Evolutionary conservation across 2,797 vertebrate genomes (phyloP), one percentile per base, ranked within the genome.

Genomic region (Tapirus indicus): DNA sequence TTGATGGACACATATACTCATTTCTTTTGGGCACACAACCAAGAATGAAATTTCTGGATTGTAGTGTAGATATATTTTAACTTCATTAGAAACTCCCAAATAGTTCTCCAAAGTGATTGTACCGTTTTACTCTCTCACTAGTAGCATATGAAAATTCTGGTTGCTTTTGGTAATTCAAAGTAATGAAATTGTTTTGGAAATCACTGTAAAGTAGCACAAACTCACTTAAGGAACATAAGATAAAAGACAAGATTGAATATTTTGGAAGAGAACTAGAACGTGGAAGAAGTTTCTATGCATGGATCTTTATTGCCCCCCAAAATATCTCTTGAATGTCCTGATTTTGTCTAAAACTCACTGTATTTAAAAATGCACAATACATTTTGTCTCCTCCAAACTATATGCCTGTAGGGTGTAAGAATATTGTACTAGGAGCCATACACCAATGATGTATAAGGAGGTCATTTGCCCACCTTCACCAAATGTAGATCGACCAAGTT

Each of bases 21-120:
- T 83, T 95, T 91, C 23, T 93, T 29, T 93, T 86, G 71, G 41
- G 29, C 62, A 47, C 10, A 52, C 1, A 84, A 23, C 54, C 29
- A 80, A 27, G 16, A 79, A 35, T 49, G 32, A n/a, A 95, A 86
- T 71, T 91, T 84, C 49, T 95, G 71, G n/a, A 1, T 72, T 85
- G 21, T 74, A 52, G 44, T 25, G 44, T 79, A 47, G 29, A 29
- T 44, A 17, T 75, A 60, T 72, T 88, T 95, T 90, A 79, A 66
- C 38, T 97, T 92, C 29, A 90, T 92, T 68, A 78, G 77, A 95
- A 91, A 60, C 25, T 52, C 7, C 27, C 35, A 78, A 58, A 72
- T 20, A 38, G 5, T 74, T 94, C 58, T 95, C 11, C n/a, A 71
- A 93, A 92, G 17, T 23, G 54, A 77, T 87, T 88, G 52, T 54